Base-by-base conservation (phyloP, 64 coral and sea anemone genomes). In the Pocillopora damicornis region DNA sequence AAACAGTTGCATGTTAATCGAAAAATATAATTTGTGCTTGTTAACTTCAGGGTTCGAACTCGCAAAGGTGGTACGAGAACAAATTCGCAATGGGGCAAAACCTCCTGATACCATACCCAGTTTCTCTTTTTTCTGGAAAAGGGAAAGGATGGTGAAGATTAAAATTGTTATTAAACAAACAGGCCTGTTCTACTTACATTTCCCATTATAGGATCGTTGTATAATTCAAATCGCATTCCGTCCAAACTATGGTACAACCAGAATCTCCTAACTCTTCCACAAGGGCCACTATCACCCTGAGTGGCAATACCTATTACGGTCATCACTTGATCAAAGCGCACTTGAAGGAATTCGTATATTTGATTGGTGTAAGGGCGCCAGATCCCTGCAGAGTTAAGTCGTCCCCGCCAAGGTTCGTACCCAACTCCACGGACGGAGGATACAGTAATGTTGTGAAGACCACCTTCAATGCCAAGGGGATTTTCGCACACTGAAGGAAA, bases 401-500 rank as follows among this genome's bases (percentile, higher is more conserved):
- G 73, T 63, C 58, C 86, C 16, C 56, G 59, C 59, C 86, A 76
- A 75, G 86, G 86, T 59, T 88, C 61, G 74, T 75, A 37, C 22
- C 86, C 74, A 75, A 58, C 22, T 60, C 59, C 86, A 10, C 14
- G 1, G 58, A 65, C 63, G 4, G 68, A 59, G 22, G 86, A 77
- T 20, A 74, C 85, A 5, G 60, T 73, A 17, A 92, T 22, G 37
- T 87, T 57, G 42, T 35, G 67, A 30, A 76, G 59, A 67, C 80
- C 60, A 66, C 58, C 76, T 11, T 58, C 89, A 77, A 75, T 85
- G 63, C 89, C 89, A 23, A 91, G 60, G 16, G 75, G n/a, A 30
- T 86, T 14, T 45, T 77, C 75, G 75, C 89, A 91, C 13, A 57
- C 89, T 91, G 59, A 86, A 77, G 17, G 34, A 80, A 91, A 73